Conservation (phyloP, 2,888 invertebrate species). For the Scelioninae gen. 1 region DNA sequence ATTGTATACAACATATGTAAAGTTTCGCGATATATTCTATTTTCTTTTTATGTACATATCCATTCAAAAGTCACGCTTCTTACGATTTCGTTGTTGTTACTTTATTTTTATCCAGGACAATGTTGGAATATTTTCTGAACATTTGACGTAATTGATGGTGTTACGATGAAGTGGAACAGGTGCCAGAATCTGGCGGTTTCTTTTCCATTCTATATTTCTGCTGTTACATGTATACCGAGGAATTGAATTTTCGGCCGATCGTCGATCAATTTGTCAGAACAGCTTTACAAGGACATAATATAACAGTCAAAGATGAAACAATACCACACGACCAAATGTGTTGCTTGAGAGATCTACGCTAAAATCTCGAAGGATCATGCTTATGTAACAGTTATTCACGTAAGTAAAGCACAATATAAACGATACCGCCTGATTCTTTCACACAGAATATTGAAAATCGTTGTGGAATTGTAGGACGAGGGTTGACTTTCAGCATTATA, state of each 20-base stretch:
- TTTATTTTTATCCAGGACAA: no score
- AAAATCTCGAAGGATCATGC: slow-evolving; percentile 2
- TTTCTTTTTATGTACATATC: no score
- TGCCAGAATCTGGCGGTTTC: slow-evolving; percentile 50
- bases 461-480: no score
- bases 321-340: slow-evolving; percentile 28
- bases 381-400: slow-evolving; percentile 52
- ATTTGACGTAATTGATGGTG: slow-evolving; percentile 62
- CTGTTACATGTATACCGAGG: slow-evolving; percentile 51
- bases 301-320: slow-evolving; percentile 54
- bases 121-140: no score
- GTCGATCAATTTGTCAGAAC: slow-evolving; percentile 66
- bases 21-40: no score
- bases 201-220: slow-evolving; percentile 46
- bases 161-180: slow-evolving; percentile 50
- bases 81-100: no score
- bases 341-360: slow-evolving; percentile 15
- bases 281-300: slow-evolving; percentile 31
- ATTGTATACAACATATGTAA: no score
- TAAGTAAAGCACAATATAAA: slow-evolving; percentile 47
- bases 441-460: slow-evolving; percentile 24
- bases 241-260: slow-evolving; percentile 50
- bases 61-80: no score
- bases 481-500: no score
- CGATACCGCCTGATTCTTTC: slow-evolving; percentile 46